Percentiles rank a stretch among this genome's conserved stretches.
Conservation (phyloP, 1,140 invertebrate genomes). For the Hyposmocoma kahamanoa region DNA sequence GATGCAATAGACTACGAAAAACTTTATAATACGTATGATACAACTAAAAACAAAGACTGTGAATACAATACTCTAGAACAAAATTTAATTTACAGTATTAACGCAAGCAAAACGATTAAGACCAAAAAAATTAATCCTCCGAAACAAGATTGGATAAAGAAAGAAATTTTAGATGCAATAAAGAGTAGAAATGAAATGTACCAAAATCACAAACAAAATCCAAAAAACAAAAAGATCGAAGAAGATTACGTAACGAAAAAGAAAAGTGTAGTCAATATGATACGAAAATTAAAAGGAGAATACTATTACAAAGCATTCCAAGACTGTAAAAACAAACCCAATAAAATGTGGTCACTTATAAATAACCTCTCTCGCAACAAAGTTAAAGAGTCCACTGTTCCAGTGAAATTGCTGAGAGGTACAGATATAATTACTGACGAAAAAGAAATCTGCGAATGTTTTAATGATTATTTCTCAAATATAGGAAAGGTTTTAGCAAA, state of each 20-base stretch:
- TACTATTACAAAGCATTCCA: slow-evolving; percentile 1
- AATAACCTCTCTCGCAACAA: not conserved
- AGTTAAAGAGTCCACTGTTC: not conserved
- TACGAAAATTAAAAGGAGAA: not conserved
- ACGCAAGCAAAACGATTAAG: slow-evolving; percentile 7
- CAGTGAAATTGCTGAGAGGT: not conserved
- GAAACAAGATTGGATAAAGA: slow-evolving; percentile 18
- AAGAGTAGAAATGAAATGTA: slow-evolving; percentile 9
- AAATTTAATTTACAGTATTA: not conserved
- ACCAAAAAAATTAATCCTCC: slow-evolving; percentile 15
- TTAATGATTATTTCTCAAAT: slow-evolving; percentile 15
- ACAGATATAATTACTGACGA: slow-evolving; percentile 4
- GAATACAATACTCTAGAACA: not conserved
- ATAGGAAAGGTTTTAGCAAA: slow-evolving; percentile 12
- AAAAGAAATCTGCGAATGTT: slow-evolving; percentile 12
- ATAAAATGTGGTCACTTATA: not conserved
- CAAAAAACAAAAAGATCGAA: no score
- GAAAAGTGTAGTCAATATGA: not conserved
- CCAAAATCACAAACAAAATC: not conserved
- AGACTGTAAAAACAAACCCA: not conserved
- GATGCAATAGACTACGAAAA: not conserved
- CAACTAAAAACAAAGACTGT: not conserved
- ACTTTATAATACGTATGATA: not conserved
- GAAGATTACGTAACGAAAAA: no score
- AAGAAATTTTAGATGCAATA: slow-evolving; percentile 14